Percentiles rank a stretch among this genome's conserved stretches.
These are phyloP conservation scores for Chaenodraco wilsoni DNA, from an alignment of 2,797 vertebrate species.

Conservation along the genomic window DNA sequence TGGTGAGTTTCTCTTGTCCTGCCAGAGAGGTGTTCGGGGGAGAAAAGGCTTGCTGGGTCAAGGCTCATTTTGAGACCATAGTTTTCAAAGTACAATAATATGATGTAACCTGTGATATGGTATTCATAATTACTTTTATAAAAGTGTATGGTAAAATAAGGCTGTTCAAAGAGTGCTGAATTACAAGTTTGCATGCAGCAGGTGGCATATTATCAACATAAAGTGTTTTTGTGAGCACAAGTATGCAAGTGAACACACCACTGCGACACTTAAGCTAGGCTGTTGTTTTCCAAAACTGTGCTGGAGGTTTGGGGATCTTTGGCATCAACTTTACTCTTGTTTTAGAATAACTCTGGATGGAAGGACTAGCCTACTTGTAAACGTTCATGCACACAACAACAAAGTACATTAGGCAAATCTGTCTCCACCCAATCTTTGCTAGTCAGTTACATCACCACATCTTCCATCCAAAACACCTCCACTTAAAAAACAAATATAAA, in stretches of 20 bases:
- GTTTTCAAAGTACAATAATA: background rate
- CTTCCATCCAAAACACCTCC: background rate
- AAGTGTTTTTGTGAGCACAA: background rate
- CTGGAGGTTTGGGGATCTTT: background rate
- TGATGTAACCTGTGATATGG: background rate
- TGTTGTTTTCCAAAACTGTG: background rate
- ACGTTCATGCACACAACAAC: background rate
- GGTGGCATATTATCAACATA: conserved; percentile 6
- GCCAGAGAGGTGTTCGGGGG: conserved; percentile 25
- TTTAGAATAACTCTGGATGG: background rate
- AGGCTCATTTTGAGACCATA: background rate
- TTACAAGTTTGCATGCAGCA: background rate
- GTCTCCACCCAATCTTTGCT: background rate
- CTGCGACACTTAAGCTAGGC: background rate
- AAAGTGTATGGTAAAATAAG: background rate
- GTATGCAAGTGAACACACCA: background rate
- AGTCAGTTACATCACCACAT: conserved; percentile 7
- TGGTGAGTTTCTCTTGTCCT: conserved; percentile 32
- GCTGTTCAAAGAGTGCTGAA: background rate
- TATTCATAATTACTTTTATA: background rate
- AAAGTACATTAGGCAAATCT: background rate
- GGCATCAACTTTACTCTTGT: background rate
- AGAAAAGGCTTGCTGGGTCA: background rate
- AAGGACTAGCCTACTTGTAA: background rate
- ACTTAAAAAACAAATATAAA: background rate